These are phyloP conservation scores for Zenarchopterus dispar DNA, from an alignment of 2,797 vertebrate genomes.

Conservation along the genomic window DNA sequence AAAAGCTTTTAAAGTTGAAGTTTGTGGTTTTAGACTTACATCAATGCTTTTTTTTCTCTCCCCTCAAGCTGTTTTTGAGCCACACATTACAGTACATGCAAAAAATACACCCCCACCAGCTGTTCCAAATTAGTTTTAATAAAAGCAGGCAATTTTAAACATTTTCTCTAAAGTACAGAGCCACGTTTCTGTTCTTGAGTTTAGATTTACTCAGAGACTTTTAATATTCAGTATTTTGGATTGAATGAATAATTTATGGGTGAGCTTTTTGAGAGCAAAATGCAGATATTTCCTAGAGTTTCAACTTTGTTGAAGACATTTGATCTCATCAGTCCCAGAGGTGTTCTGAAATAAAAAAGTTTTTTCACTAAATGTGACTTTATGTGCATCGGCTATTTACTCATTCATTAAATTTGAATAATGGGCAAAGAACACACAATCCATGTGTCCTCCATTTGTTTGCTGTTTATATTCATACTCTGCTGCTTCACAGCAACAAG, in stretches of 20 bases:
- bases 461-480: neutral
- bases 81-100: neutral
- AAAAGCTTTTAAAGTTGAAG: neutral
- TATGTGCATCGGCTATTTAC: conserved; percentile 58
- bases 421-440: conserved; percentile 22
- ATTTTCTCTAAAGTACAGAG: neutral
- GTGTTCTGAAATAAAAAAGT: conserved; percentile 24
- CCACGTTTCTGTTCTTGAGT: neutral
- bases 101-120: conserved; percentile 5
- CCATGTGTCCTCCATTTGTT: neutral
- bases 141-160: neutral
- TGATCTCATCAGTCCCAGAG: conserved; percentile 18
- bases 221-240: no score
- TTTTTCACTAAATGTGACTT: conserved; percentile 47
- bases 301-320: conserved; percentile 41
- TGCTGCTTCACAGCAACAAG: no score
- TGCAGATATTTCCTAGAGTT: neutral
- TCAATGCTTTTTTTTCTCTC: neutral
- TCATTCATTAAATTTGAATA: conserved; percentile 62
- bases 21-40: neutral
- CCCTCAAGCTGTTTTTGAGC: neutral
- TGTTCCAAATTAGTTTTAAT: conserved; percentile 18
- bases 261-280: neutral
- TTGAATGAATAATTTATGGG: no score
- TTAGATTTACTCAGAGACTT: neutral